phyloP scores from a whole-genome alignment of 2,888 invertebrate species.

The Drosophila cognata region DNA sequence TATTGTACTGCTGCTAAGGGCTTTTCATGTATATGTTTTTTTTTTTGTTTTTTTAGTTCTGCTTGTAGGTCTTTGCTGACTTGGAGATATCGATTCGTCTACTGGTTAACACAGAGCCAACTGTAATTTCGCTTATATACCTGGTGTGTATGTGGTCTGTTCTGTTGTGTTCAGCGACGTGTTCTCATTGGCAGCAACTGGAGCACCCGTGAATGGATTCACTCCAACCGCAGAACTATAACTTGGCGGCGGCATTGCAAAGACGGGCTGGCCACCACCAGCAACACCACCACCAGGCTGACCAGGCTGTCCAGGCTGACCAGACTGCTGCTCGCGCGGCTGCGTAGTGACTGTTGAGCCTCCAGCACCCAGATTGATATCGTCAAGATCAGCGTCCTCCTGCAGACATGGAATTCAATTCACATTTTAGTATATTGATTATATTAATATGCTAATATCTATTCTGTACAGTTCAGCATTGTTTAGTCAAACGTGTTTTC shows the following conservation, averaged over 20 bases:
- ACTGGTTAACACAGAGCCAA: slow-evolving; percentile 14
- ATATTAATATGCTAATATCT: neutral
- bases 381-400: slow-evolving; percentile 85
- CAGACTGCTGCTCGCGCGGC: slow-evolving; percentile 75
- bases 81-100: slow-evolving; percentile 14
- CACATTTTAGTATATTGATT: neutral
- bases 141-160: slow-evolving; percentile 85
- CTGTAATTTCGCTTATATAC: slow-evolving; percentile 80
- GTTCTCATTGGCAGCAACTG: slow-evolving; percentile 84
- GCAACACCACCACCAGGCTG: neutral
- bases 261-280: slow-evolving; percentile 81
- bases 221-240: slow-evolving; percentile 81
- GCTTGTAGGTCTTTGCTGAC: slow-evolving; percentile 17
- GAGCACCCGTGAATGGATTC: slow-evolving; percentile 84
- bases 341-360: slow-evolving; percentile 81
- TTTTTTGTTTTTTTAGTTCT: slow-evolving; percentile 12
- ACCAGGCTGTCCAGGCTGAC: neutral
- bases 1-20: slow-evolving; percentile 50
- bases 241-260: slow-evolving; percentile 83
- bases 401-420: slow-evolving; percentile 43
- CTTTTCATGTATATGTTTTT: slow-evolving; percentile 27
- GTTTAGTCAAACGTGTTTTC: slow-evolving; percentile 73
- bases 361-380: slow-evolving; percentile 80
- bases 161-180: slow-evolving; percentile 85
- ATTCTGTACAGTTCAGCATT: slow-evolving; percentile 36